phyloP scores from a whole-genome alignment of 2,113 vertebrate genomes.

The Electrona antarctica region DNA sequence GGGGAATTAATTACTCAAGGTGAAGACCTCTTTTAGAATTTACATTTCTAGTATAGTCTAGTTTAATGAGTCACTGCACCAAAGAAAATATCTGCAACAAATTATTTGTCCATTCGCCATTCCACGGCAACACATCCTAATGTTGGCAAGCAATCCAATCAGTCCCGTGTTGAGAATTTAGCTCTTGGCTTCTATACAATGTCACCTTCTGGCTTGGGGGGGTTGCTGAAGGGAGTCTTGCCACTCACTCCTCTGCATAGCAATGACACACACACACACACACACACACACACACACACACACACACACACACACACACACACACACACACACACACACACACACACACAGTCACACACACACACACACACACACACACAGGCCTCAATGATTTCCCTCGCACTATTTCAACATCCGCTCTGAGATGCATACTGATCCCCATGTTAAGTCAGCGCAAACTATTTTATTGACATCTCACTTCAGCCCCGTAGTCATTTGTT shows the following conservation, averaged over 20 bases:
- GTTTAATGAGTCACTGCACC: conserved; percentile 38
- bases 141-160: conserved; percentile 30
- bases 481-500: neutral
- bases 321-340: too few relatives aligned
- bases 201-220: conserved; percentile 52
- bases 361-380: too few relatives aligned
- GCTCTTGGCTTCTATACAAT: conserved; percentile 47
- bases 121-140: conserved; percentile 20
- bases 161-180: conserved; percentile 49
- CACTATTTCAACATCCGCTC: conserved; percentile 18
- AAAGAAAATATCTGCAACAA: neutral
- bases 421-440: neutral
- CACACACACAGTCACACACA: too few relatives aligned
- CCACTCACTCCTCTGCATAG: conserved; percentile 56
- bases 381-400: conserved; percentile 31
- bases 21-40: conserved; percentile 36
- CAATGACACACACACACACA: conserved; percentile 58
- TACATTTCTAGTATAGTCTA: conserved; percentile 44
- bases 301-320: too few relatives aligned
- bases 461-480: neutral
- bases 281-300: too few relatives aligned
- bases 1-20: conserved; percentile 52
- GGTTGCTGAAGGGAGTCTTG: conserved; percentile 51
- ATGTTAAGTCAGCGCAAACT: neutral
- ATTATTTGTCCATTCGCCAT: conserved; percentile 7